Evolutionary conservation across 64 coral and sea anemone species (phyloP).

Genomic region (Montipora foliosa): DNA sequence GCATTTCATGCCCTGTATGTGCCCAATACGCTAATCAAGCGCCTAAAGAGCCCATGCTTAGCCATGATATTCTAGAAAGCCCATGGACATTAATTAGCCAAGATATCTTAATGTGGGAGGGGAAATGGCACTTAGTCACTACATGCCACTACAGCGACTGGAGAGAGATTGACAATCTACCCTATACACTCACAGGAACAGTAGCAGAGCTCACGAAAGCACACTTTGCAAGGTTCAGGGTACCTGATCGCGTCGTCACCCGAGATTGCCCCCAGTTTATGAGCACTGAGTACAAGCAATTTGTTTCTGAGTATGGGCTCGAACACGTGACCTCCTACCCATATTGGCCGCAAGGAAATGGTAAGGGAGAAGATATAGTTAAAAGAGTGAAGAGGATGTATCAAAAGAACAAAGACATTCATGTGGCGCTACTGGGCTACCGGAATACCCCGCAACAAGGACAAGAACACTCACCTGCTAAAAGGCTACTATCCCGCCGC

Average conservation of each 20-base stretch:
- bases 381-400: slow-evolving; percentile 33
- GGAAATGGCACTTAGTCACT: background rate
- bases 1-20: background rate
- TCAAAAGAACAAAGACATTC: slow-evolving; percentile 57
- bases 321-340: slow-evolving; percentile 6
- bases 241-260: background rate
- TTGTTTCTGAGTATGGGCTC: background rate
- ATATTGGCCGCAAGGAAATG: slow-evolving; percentile 1
- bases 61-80: slow-evolving; percentile 43
- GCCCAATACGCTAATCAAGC: slow-evolving; percentile 22
- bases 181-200: slow-evolving; percentile 14
- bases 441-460: slow-evolving; percentile 5
- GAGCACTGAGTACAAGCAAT: background rate
- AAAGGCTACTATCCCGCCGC: too few relatives aligned
- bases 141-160: too few relatives aligned
- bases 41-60: slow-evolving; percentile 13
- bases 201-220: slow-evolving; percentile 21
- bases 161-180: background rate
- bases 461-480: too few relatives aligned
- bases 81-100: slow-evolving; percentile 11
- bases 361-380: background rate
- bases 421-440: slow-evolving; percentile 14
- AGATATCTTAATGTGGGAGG: slow-evolving; percentile 45
- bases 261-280: background rate
- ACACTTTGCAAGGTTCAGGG: too few relatives aligned